Percentiles rank a stretch among this genome's conserved stretches.
Conservation (phyloP, 2,888 invertebrate genomes). For the Diaphora mendica region DNA sequence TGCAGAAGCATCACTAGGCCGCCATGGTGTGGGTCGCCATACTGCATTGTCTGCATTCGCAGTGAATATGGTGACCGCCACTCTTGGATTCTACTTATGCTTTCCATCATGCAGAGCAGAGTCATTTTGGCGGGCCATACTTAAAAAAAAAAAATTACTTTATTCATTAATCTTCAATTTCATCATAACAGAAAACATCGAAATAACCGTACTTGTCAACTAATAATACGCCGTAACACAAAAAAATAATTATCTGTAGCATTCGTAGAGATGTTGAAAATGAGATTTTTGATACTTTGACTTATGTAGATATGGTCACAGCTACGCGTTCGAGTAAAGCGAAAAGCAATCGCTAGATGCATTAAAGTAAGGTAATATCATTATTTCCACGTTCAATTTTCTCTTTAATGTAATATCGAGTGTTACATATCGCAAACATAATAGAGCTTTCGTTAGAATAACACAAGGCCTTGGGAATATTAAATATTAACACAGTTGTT, state of each 20-base stretch:
- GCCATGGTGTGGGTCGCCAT: too few relatives aligned
- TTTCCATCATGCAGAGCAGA: too few relatives aligned
- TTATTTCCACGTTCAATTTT: neutral
- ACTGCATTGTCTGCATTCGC: too few relatives aligned
- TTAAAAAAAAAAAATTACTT: too few relatives aligned
- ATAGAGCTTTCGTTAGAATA: neutral
- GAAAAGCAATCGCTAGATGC: neutral
- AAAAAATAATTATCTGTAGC: neutral
- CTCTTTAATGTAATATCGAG: neutral
- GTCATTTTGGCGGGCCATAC: too few relatives aligned
- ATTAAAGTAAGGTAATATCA: neutral
- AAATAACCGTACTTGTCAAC: too few relatives aligned
- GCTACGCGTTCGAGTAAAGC: neutral
- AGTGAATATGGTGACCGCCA: too few relatives aligned
- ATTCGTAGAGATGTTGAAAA: neutral
- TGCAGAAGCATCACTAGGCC: too few relatives aligned
- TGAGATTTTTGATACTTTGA: neutral
- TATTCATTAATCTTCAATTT: too few relatives aligned
- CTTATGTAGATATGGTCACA: neutral
- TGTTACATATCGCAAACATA: neutral
- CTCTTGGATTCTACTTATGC: too few relatives aligned
- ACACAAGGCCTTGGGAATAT: neutral
- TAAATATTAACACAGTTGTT: conserved; percentile 2
- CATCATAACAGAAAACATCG: too few relatives aligned
- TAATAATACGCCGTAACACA: neutral